These are phyloP conservation scores for Phymanthus crucifer DNA, from an alignment of 92 coral and sea anemone genomes.

Conservation along the genomic window DNA sequence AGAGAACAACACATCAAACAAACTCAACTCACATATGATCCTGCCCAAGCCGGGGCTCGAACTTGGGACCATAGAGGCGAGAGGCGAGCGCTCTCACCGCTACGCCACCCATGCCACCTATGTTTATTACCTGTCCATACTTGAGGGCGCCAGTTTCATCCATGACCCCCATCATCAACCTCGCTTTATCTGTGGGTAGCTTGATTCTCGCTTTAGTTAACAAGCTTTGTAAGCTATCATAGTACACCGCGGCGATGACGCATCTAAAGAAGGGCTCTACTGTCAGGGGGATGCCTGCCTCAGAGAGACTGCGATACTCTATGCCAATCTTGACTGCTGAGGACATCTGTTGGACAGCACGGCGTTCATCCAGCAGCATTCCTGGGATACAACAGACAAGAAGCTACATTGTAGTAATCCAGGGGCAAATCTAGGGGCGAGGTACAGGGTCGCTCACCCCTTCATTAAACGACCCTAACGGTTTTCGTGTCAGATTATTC, in stretches of 20 bases:
- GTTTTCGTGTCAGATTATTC: no score
- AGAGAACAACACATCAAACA: no score
- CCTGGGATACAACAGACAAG: slow-evolving; percentile 23
- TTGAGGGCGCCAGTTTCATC: slow-evolving; percentile 86
- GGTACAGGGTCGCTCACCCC: no score
- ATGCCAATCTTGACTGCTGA: slow-evolving; percentile 83
- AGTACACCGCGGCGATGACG: slow-evolving; percentile 80
- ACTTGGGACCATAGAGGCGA: no score
- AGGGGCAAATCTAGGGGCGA: not conserved
- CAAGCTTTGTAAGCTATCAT: slow-evolving; percentile 77
- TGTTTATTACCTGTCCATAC: slow-evolving; percentile 89
- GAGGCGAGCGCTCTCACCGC: no score
- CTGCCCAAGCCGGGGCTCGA: no score
- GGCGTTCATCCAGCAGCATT: slow-evolving; percentile 83
- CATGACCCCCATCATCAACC: slow-evolving; percentile 99
- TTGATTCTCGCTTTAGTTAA: slow-evolving; percentile 82
- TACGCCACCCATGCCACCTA: no score
- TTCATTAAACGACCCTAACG: no score
- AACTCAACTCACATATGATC: no score
- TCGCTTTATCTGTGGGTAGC: slow-evolving; percentile 79
- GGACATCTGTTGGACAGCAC: slow-evolving; percentile 74
- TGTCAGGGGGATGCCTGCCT: slow-evolving; percentile 81
- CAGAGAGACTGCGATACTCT: slow-evolving; percentile 64
- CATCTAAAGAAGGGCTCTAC: slow-evolving; percentile 94
- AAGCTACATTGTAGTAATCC: not conserved